These are phyloP conservation scores for Nothoprocta pentlandii DNA, from an alignment of 2,113 vertebrate species.

Conservation along the genomic window DNA sequence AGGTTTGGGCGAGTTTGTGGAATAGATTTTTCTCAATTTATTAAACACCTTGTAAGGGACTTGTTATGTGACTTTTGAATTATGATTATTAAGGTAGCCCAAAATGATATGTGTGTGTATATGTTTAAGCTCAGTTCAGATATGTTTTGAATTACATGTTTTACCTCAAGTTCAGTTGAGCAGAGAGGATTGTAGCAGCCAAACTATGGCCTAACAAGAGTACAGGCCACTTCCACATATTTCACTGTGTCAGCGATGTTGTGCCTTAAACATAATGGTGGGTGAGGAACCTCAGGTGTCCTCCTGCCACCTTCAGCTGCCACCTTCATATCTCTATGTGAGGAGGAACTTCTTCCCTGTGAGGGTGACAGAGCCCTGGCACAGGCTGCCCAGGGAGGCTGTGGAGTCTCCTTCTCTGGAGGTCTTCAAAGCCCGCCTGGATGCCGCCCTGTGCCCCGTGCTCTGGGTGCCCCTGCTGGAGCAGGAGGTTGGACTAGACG, in stretches of 20 bases:
- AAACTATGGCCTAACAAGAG: not conserved
- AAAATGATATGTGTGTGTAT: not conserved
- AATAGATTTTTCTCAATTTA: not conserved
- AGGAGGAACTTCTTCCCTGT: no score
- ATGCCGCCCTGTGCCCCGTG: no score
- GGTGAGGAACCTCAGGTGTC: not conserved
- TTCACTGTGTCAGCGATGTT: not conserved
- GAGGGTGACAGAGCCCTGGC: no score
- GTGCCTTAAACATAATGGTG: not conserved
- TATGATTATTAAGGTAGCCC: not conserved
- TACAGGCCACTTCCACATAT: not conserved
- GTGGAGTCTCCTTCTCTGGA: no score
- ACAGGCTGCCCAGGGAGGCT: no score
- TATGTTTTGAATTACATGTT: not conserved
- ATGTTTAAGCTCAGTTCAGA: not conserved
- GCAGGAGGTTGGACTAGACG: no score
- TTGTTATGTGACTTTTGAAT: not conserved
- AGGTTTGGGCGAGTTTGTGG: no score
- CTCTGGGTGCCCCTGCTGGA: no score
- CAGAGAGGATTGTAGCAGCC: not conserved
- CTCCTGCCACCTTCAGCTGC: not conserved
- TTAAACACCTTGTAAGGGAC: not conserved
- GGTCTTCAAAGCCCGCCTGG: no score
- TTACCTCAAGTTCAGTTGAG: not conserved
- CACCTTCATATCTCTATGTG: no score